Base-by-base conservation (phyloP, 2,888 invertebrate genomes). In the Calliphora vomitoria region DNA sequence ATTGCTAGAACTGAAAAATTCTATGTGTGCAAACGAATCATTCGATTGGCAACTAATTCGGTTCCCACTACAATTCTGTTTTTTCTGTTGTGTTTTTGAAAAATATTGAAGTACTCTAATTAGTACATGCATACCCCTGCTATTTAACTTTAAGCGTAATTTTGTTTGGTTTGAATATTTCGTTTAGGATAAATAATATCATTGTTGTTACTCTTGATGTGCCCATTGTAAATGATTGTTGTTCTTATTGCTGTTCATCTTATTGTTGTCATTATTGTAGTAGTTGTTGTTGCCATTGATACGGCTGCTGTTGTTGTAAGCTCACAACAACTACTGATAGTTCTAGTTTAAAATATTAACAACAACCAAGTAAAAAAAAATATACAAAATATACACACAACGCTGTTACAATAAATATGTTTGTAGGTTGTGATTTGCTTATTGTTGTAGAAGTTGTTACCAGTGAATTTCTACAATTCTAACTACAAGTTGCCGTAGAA, bases 191-290 rank as follows among this genome's bases (percentile, higher is more conserved):
- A 80, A 85, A 60, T 85, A 74, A 85, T 85, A 74, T 80, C 75
- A 55, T 64, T 85, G 75, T 64, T 81, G 85, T 64, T 85, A 38
- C 62, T 66, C 55, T 81, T 55, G 74, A 74, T 85, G 50, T 79
- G 74, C 62, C 80, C 69, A 85, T 81, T 85, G 85, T 76, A 64
- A 78, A 20, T 71, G 78, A 83, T 83, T 75, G 62, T 81, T 85
- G 80, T 55, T 75, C 62, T 71, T 80, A 68, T 74, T 79, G 60
- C 38, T 80, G 74, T 80, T 79, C 58, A 60, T 75, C 74, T 76
- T 76, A 75, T 85, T 85, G 74, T 68, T 80, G 75, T 69, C 75
- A 69, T 71, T 74, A 68, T 66, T 38, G 71, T 35, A 20, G 41
- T 38, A 62, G 62, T 25, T 82, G 79, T 53, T 74, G 66, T 58